Conservation (phyloP, 2,113 vertebrate genomes). For the Pseudolaguvia tuberculata region DNA sequence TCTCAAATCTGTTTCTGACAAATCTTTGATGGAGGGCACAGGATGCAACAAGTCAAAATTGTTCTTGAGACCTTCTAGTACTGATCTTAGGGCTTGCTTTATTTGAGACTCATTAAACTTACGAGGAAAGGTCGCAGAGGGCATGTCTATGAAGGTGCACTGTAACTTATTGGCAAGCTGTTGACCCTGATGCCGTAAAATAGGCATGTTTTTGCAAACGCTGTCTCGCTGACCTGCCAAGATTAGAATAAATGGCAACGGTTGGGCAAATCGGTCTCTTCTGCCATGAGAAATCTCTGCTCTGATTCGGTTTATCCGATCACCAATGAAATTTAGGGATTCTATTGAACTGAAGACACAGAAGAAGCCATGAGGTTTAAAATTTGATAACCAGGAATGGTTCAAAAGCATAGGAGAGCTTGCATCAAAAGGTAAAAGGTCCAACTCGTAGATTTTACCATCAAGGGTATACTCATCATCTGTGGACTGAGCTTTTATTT, state of each 20-base stretch:
- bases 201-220: constrained; percentile 89
- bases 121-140: constrained; percentile 83
- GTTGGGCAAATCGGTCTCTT: constrained; percentile 85
- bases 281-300: constrained; percentile 85
- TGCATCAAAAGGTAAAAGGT: constrained; percentile 88
- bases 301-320: constrained; percentile 91
- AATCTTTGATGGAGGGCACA: constrained; percentile 89
- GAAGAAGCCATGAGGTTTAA: constrained; percentile 97
- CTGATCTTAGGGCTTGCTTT: constrained; percentile 90
- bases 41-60: constrained; percentile 87
- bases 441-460: constrained; percentile 96
- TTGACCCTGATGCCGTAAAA: constrained; percentile 94
- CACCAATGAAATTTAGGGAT: constrained; percentile 90
- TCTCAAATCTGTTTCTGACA: constrained; percentile 90
- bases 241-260: constrained; percentile 90
- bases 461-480: constrained; percentile 97
- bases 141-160: constrained; percentile 95
- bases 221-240: constrained; percentile 92
- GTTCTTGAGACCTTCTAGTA: constrained; percentile 90
- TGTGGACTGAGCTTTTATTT: constrained; percentile 93
- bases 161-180: constrained; percentile 97
- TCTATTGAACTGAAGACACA: constrained; percentile 98
- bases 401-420: constrained; percentile 88
- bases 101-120: constrained; percentile 97
- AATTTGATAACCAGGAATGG: constrained; percentile 83